A percentile compares a stretch with the other conserved stretches of the same genome.
phyloP scores from a whole-genome alignment of 1,140 invertebrate genomes.

The Hypsibius dujardini region DNA sequence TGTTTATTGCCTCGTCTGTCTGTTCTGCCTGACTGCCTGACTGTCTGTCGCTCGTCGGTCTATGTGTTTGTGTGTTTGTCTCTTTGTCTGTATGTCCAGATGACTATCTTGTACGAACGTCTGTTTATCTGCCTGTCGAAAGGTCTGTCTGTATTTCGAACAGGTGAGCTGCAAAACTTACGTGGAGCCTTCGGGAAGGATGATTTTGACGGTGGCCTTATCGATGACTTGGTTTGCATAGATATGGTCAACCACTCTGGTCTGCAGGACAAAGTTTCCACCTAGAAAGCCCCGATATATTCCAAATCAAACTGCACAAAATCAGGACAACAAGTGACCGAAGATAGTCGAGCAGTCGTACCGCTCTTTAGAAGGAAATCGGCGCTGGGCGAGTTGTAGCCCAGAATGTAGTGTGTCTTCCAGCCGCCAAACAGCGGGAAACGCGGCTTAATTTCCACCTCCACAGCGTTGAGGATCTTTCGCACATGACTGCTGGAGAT shows the following conservation, averaged over 20 bases:
- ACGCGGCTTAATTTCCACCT: slow-evolving; percentile 76
- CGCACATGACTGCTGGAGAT: slow-evolving; percentile 91
- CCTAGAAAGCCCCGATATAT: slow-evolving; percentile 29
- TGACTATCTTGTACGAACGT: too few relatives aligned
- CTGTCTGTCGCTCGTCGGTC: too few relatives aligned
- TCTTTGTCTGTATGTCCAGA: too few relatives aligned
- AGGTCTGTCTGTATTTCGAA: neutral
- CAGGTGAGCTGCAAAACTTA: slow-evolving; percentile 26
- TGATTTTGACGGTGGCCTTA: slow-evolving; percentile 68
- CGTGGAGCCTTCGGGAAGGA: slow-evolving; percentile 74
- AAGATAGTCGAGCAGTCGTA: slow-evolving; percentile 25
- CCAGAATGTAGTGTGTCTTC: slow-evolving; percentile 89
- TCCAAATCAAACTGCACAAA: neutral
- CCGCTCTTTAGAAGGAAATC: slow-evolving; percentile 75
- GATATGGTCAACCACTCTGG: slow-evolving; percentile 82
- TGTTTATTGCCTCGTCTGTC: too few relatives aligned
- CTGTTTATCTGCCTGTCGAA: neutral
- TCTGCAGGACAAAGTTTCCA: slow-evolving; percentile 61
- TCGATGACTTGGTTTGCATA: slow-evolving; percentile 92
- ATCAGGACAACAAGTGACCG: neutral
- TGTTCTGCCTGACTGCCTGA: too few relatives aligned
- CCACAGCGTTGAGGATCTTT: slow-evolving; percentile 68
- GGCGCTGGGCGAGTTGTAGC: slow-evolving; percentile 92
- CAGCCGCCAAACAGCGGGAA: slow-evolving; percentile 97
- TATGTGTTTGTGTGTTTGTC: too few relatives aligned